Base-by-base conservation (phyloP, 2,797 vertebrate species). In the Pangasius djambal region DNA sequence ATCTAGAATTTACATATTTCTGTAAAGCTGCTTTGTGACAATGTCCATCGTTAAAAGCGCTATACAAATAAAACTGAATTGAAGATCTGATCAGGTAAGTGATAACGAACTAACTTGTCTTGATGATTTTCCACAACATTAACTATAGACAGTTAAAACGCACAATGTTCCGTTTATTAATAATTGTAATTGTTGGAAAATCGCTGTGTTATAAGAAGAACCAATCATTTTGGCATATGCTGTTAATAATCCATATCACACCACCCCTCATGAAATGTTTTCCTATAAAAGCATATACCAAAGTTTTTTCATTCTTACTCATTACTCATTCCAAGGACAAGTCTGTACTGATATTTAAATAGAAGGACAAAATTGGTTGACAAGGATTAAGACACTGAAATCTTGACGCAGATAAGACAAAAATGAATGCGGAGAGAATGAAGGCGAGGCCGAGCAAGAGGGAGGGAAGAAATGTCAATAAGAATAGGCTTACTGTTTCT, bases 311-410 rank as follows among this genome's bases (percentile, higher is more conserved):
- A 75, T 88, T 88, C 52, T 67, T 88, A 72, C 89, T 74, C 63
- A 5, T 48, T 48, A 34, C 59, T 86, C 65, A 89, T 83, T 81
- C 61, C 22, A 28, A 25, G 69, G 72, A 79, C 50, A 83, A 72
- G 81, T 86, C 69, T 78, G 67, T 88, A 86, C 74, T 87, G 90
- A 90, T 90, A 85, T 82, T 79, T 63, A 61, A 40, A 86, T 25
- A 69, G n/a, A 16, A 89, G 85, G 63, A 91, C 87, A 91, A 87
- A 86, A 77, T 79, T 81, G 79, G 87, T 83, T 86, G 78, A 86
- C 69, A 86, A 59, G 65, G 77, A 86, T 86, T 86, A 89, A 69
- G 61, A 59, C 22, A 50, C 48, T 61, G 18, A 52, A 57, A 89
- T 69, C 55, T 74, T 25, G 40, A 86, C 37, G 44, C n/a, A 78